A percentile compares a stretch with the other conserved stretches of the same genome.
Evolutionary conservation across 2,888 invertebrate genomes (phyloP).

Genomic region (Alitta virens): DNA sequence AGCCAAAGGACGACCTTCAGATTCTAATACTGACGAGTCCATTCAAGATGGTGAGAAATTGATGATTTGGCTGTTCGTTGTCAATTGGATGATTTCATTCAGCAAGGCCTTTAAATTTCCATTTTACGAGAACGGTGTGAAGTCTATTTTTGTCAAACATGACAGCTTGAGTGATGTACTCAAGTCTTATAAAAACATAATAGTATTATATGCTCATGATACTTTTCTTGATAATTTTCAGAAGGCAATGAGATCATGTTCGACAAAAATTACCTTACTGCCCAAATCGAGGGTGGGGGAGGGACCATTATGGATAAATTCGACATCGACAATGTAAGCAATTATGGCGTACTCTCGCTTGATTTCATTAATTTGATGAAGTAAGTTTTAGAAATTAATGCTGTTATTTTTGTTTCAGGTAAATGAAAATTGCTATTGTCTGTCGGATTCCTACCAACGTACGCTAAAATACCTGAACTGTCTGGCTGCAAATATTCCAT

Average conservation of each 20-base stretch:
- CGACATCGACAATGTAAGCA: slow-evolving; percentile 18
- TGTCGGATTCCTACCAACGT: slow-evolving; percentile 71
- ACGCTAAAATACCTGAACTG: slow-evolving; percentile 75
- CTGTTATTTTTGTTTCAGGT: too few species aligned
- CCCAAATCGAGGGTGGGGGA: slow-evolving; percentile 66
- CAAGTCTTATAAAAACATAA: too few species aligned
- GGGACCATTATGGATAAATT: slow-evolving; percentile 63
- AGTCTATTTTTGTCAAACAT: too few species aligned
- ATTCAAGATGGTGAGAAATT: slow-evolving; percentile 19
- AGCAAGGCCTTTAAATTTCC: too few species aligned
- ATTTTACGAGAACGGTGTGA: too few species aligned
- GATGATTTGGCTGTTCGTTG: too few species aligned
- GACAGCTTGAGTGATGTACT: too few species aligned
- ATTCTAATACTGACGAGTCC: slow-evolving; percentile 13
- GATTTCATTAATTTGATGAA: not conserved
- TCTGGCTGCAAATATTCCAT: slow-evolving; percentile 67
- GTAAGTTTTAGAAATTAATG: too few species aligned
- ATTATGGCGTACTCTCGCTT: not conserved
- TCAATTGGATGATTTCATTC: too few species aligned
- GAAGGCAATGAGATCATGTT: slow-evolving; percentile 53
- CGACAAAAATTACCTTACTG: slow-evolving; percentile 63
- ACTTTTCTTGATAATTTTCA: too few species aligned
- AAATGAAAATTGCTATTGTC: slow-evolving; percentile 59
- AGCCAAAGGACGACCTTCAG: slow-evolving; percentile 32
- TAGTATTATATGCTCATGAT: too few species aligned